These are phyloP conservation scores for Lophotriccus pileatus DNA, from an alignment of 2,797 vertebrate genomes.

Conservation along the genomic window DNA sequence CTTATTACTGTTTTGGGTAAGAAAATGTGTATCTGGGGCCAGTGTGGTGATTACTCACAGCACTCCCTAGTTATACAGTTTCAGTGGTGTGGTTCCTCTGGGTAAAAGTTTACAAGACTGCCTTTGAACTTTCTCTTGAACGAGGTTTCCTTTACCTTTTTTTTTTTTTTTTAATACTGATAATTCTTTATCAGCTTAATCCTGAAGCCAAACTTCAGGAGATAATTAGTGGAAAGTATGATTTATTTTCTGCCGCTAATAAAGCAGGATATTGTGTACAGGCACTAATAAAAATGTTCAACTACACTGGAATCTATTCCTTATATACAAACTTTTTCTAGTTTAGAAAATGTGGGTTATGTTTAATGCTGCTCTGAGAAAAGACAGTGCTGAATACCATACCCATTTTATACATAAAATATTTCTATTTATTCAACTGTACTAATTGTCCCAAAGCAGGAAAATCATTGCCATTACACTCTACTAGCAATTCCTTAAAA, in stretches of 20 bases:
- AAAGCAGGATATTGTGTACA: background rate
- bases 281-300: background rate
- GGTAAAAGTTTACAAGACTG: conserved; percentile 1
- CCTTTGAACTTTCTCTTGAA: conserved; percentile 6
- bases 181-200: background rate
- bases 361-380: background rate
- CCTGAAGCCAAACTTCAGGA: background rate
- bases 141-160: background rate
- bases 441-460: conserved; percentile 12
- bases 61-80: conserved; percentile 1
- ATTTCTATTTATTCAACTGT: conserved; percentile 35
- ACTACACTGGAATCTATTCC: background rate
- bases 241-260: background rate
- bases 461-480: conserved; percentile 40
- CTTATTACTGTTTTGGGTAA: conserved; percentile 40
- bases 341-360: background rate
- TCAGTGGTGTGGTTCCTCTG: background rate
- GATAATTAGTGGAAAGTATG: background rate
- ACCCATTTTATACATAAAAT: background rate
- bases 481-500: background rate
- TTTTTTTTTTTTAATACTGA: background rate
- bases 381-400: background rate
- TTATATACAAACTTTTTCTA: background rate
- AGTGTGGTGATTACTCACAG: conserved; percentile 20
- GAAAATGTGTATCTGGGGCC: conserved; percentile 36